Percentiles rank a stretch among this genome's conserved stretches.
Conservation (phyloP, 1,140 invertebrate species). For the Conopomorpha cramerella region DNA sequence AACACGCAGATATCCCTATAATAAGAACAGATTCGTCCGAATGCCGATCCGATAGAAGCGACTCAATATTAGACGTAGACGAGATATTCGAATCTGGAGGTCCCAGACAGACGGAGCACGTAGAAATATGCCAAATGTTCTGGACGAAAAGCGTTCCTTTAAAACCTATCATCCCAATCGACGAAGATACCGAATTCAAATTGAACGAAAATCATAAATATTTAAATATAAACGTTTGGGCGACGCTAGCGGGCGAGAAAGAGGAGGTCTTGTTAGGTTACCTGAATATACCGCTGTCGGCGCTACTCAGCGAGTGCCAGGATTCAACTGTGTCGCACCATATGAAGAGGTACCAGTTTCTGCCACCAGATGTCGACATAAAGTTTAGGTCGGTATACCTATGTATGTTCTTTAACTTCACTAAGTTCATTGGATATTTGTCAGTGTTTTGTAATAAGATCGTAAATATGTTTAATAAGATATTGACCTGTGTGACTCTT, state of each 20-base stretch:
- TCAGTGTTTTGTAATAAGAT: no score
- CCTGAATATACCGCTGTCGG: conserved; percentile 77
- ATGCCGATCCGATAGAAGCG: conserved; percentile 31
- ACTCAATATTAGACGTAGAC: conserved; percentile 20
- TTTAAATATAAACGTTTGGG: conserved; percentile 85
- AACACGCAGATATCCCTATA: conserved; percentile 45
- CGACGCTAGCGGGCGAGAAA: conserved; percentile 60
- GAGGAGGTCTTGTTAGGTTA: conserved; percentile 75
- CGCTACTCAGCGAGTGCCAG: conserved; percentile 78
- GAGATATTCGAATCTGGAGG: conserved; percentile 41
- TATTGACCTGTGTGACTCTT: neutral
- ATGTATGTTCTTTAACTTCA: no score
- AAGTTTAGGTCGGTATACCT: conserved; percentile 65
- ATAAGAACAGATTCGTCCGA: conserved; percentile 46
- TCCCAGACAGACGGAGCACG: conserved; percentile 40
- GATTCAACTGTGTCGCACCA: conserved; percentile 80
- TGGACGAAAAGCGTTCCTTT: conserved; percentile 49
- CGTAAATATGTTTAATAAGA: no score
- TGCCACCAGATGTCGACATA: conserved; percentile 70
- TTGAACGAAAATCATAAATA: conserved; percentile 72
- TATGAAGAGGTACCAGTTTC: conserved; percentile 73
- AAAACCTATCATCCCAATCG: conserved; percentile 67
- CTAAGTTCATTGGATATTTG: no score
- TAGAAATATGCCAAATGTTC: conserved; percentile 57
- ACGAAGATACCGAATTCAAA: conserved; percentile 76